phyloP scores from a whole-genome alignment of 2,888 invertebrate genomes.

The Troides oblongomaculatus region DNA sequence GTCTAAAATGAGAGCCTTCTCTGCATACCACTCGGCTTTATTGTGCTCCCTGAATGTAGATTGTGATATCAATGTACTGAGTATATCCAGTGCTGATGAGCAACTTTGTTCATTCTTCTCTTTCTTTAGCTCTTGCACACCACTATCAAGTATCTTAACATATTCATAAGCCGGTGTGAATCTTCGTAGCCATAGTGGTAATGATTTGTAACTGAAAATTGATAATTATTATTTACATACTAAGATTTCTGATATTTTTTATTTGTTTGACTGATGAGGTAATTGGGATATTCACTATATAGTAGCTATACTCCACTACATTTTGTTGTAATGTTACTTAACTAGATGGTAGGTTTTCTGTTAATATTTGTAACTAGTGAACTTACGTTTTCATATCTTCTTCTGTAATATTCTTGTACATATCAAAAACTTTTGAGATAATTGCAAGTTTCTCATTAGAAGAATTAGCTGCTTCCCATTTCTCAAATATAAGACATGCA shows the following conservation, averaged over 20 bases:
- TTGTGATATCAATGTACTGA: slow-evolving; percentile 76
- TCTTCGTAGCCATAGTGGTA: slow-evolving; percentile 77
- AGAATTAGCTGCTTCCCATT: slow-evolving; percentile 45
- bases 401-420: slow-evolving; percentile 46
- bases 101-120: slow-evolving; percentile 39
- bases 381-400: slow-evolving; percentile 55
- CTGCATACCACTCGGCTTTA: slow-evolving; percentile 78
- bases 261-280: too few species aligned
- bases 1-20: slow-evolving; percentile 82
- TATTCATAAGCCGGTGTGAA: slow-evolving; percentile 78
- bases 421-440: slow-evolving; percentile 43
- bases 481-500: slow-evolving; percentile 55
- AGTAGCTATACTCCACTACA: too few species aligned
- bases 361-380: neutral
- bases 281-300: too few species aligned
- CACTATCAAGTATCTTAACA: slow-evolving; percentile 59
- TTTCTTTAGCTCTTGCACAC: slow-evolving; percentile 64
- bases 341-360: too few species aligned
- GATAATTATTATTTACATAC: neutral
- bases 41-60: slow-evolving; percentile 65
- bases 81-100: slow-evolving; percentile 70
- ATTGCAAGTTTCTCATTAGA: slow-evolving; percentile 43
- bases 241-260: too few species aligned
- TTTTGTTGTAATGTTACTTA: too few species aligned
- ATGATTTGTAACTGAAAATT: slow-evolving; percentile 50